These are phyloP conservation scores for Hoplias malabaricus DNA, from an alignment of 2,113 vertebrate genomes.

Conservation along the genomic window DNA sequence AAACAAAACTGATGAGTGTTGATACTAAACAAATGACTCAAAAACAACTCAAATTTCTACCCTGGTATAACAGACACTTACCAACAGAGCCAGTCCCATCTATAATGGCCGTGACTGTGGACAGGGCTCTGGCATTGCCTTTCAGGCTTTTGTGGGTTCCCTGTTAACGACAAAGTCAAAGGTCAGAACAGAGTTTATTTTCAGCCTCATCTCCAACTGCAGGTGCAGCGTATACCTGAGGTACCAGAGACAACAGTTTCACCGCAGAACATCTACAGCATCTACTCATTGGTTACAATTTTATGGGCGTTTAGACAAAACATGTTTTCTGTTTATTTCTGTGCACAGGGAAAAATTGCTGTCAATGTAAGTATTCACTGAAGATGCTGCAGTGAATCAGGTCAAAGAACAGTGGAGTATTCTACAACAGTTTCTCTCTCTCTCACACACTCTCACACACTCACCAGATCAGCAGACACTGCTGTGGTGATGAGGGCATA, in stretches of 20 bases:
- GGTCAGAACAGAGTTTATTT: neutral
- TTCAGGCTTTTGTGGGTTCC: constrained; percentile 91
- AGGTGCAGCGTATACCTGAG: neutral
- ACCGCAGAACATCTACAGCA: neutral
- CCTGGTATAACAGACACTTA: constrained; percentile 41
- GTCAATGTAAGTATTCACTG: too few species aligned
- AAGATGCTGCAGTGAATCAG: too few species aligned
- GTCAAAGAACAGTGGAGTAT: neutral
- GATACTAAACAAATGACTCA: neutral
- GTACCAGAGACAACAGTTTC: neutral
- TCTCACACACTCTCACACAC: constrained; percentile 27
- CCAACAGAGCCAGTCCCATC: constrained; percentile 89
- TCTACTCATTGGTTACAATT: neutral
- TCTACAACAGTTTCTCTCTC: neutral
- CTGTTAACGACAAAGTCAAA: constrained; percentile 61
- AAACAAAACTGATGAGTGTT: neutral
- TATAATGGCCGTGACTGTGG: constrained; percentile 93
- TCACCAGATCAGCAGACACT: constrained; percentile 94
- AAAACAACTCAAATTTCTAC: neutral
- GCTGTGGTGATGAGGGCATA: constrained; percentile 94
- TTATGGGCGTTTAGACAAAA: too few species aligned
- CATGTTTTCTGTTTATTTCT: neutral
- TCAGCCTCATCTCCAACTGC: neutral
- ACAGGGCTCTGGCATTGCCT: constrained; percentile 88
- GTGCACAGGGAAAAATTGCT: too few species aligned